Base-by-base conservation (phyloP, 2,888 invertebrate genomes). In the Andrena fulva region DNA sequence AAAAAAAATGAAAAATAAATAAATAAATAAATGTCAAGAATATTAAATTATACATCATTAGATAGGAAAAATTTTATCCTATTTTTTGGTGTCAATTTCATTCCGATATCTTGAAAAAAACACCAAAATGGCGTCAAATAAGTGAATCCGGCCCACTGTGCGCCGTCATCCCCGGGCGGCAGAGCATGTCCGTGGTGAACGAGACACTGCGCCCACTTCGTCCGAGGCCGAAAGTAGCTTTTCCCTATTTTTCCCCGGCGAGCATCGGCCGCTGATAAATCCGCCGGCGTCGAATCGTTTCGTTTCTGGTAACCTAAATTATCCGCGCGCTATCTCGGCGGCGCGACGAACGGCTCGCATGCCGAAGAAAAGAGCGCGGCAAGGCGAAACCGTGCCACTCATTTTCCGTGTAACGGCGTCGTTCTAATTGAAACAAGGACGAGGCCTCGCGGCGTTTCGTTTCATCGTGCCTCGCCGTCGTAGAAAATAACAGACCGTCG, bases 361-460 rank as follows among this genome's bases (percentile, higher is more conserved):
- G 33, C 31, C 24, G 59, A 24, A 60, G 33, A 68, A 60, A 68
- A 48, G 33, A 74, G 42, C 35, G 10, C 27, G n/a, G 33, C 52
- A 16, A 60, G 66, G 29, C 35, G 8, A 16, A 60, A 67, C 50
- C 31, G 27, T 33, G 54, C 42, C 52, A 8, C 52, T 56, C n/a
- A 48, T 70, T 56, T 64, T 70, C 7, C 24, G 10, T 24, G 29
- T 33, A 35, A 50, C 33, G 24, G 35, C 62, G 52, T 6, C 12
- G 24, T 29, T 68, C 62, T 68, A 75, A 68, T 75, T 56, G 68
- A 68, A 68, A 75, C 52, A 75, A 63, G 62, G 54, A 60, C 73
- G 42, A 70, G 66, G 48, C 48, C 63, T 52, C 24, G 12, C n/a
- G 29, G 60, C 16, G 20, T 20, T 63, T 12, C 35, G 70, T 29